Conservation (phyloP, 2,113 vertebrate species). For the Condylura cristata region DNA sequence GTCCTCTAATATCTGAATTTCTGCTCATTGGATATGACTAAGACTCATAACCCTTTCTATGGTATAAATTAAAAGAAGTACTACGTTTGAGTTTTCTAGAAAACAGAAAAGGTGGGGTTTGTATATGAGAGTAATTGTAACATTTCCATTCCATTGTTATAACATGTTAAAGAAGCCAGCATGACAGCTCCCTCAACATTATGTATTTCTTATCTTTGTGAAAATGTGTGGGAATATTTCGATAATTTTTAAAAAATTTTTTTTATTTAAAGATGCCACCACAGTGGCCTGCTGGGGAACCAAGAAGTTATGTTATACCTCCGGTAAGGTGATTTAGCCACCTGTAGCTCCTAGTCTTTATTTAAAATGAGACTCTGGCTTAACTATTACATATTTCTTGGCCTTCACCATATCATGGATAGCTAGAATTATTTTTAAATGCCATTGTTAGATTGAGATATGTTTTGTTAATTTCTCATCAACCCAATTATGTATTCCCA, state of each 20-base stretch:
- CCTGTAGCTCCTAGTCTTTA: neutral
- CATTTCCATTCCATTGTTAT: neutral
- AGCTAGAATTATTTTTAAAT: conserved; percentile 44
- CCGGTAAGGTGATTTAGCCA: conserved; percentile 82
- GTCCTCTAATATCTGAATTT: neutral
- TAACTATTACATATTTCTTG: neutral
- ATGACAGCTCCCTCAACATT: neutral
- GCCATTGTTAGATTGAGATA: neutral
- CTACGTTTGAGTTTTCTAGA: conserved; percentile 22
- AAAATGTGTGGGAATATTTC: conserved; percentile 5
- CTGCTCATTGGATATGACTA: neutral
- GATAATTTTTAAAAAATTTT: conserved; percentile 34
- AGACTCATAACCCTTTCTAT: neutral
- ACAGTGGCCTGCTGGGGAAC: conserved; percentile 86
- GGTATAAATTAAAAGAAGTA: conserved; percentile 17
- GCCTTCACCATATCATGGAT: neutral
- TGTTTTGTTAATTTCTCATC: neutral
- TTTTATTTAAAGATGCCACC: conserved; percentile 84
- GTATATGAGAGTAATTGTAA: neutral
- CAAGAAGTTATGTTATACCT: conserved; percentile 86
- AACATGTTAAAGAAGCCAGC: neutral
- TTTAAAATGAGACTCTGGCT: neutral
- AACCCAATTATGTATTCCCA: neutral
- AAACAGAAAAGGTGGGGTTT: conserved; percentile 36
- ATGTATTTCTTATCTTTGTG: neutral